A percentile compares a stretch with the other conserved stretches of the same genome.
Evolutionary conservation across 2,888 invertebrate genomes (phyloP).

Genomic region (Caenorhabditis plicata): DNA sequence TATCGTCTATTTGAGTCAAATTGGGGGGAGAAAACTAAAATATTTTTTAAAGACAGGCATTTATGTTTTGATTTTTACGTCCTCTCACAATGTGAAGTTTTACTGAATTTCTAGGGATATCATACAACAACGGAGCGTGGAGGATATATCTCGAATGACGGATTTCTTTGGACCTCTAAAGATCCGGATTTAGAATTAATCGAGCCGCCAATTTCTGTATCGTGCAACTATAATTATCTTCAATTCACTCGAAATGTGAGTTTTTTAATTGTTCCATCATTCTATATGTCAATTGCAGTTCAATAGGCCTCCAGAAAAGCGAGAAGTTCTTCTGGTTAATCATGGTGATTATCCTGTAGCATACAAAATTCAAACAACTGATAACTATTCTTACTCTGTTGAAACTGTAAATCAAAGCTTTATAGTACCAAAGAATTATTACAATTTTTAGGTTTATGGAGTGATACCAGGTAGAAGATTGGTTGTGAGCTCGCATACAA

Average conservation of each 20-base stretch:
- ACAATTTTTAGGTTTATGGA: constrained; percentile 23
- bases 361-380: constrained; percentile 40
- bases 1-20: too few relatives aligned
- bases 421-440: background rate
- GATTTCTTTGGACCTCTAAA: constrained; percentile 31
- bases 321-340: constrained; percentile 27
- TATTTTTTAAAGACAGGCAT: too few relatives aligned
- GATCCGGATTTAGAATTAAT: constrained; percentile 36
- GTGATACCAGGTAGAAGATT: constrained; percentile 29
- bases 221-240: constrained; percentile 28
- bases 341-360: constrained; percentile 44
- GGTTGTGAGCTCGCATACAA: constrained; percentile 2
- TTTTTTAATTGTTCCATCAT: background rate
- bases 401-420: constrained; percentile 2
- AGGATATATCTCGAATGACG: constrained; percentile 24
- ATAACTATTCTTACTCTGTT: constrained; percentile 45
- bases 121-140: background rate
- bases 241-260: constrained; percentile 18
- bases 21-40: too few relatives aligned
- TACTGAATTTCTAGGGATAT: too few relatives aligned
- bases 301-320: constrained; percentile 27
- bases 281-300: constrained; percentile 4
- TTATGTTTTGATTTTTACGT: too few relatives aligned
- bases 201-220: constrained; percentile 39
- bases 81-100: too few relatives aligned